Conservation (phyloP, 2,888 invertebrate genomes). For the Stomorhina lunata region DNA sequence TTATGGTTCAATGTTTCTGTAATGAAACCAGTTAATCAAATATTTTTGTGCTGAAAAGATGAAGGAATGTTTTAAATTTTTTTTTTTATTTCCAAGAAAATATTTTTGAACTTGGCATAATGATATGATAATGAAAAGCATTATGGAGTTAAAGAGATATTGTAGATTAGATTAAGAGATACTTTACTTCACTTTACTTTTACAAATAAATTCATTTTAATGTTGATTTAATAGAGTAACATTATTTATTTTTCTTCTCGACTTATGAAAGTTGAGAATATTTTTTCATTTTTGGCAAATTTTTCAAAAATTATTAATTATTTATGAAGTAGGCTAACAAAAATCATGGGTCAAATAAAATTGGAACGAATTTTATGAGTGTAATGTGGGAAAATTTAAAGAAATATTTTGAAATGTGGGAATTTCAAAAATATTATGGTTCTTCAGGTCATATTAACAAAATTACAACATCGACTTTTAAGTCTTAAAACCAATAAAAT, state of each 20-base stretch:
- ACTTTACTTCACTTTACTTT: slow-evolving; percentile 13
- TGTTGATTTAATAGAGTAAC: slow-evolving; percentile 16
- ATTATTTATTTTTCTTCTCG: background rate
- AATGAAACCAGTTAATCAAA: slow-evolving; percentile 63
- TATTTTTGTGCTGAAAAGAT: slow-evolving; percentile 47
- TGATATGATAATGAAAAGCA: slow-evolving; percentile 63
- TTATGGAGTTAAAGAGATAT: slow-evolving; percentile 51
- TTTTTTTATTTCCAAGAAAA: slow-evolving; percentile 10
- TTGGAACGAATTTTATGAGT: slow-evolving; percentile 1
- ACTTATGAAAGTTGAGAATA: slow-evolving; percentile 36
- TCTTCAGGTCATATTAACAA: too few species aligned
- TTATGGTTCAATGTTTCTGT: slow-evolving; percentile 51
- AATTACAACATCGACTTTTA: too few species aligned
- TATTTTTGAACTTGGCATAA: slow-evolving; percentile 53
- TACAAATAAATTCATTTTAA: slow-evolving; percentile 38
- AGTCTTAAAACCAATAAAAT: too few species aligned
- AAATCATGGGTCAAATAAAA: background rate
- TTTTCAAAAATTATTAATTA: slow-evolving; percentile 30
- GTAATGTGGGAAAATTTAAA: background rate
- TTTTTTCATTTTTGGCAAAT: slow-evolving; percentile 9
- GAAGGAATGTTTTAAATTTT: slow-evolving; percentile 47
- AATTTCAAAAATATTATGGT: too few species aligned
- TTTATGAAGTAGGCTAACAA: background rate
- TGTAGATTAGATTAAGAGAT: slow-evolving; percentile 55
- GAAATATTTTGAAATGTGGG: background rate